phyloP scores from a whole-genome alignment of 2,113 vertebrate species.

The Seriola quinqueradiata region DNA sequence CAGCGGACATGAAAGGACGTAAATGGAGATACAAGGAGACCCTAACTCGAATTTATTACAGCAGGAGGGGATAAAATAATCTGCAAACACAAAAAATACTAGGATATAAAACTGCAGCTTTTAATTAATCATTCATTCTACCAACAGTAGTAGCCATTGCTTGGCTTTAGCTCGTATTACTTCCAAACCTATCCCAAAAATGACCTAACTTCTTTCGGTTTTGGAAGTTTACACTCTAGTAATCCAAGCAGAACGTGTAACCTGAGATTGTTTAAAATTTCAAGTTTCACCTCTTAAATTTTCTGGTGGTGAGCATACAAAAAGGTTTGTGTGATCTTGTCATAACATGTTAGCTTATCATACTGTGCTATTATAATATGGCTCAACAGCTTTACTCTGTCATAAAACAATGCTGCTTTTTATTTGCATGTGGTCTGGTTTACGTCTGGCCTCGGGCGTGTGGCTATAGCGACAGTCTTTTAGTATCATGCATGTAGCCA shows the following conservation, averaged over 20 bases:
- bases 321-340: too few relatives aligned
- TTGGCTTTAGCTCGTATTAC: neutral
- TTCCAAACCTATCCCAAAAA: neutral
- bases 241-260: too few relatives aligned
- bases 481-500: neutral
- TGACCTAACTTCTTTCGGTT: neutral
- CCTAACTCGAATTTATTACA: too few relatives aligned
- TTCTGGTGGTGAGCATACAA: too few relatives aligned
- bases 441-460: neutral
- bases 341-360: too few relatives aligned
- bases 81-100: neutral
- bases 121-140: neutral
- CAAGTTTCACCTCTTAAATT: neutral
- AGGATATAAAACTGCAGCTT: neutral
- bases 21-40: neutral
- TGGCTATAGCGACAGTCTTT: neutral
- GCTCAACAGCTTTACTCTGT: neutral
- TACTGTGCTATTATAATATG: neutral
- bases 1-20: neutral
- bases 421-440: neutral
- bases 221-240: neutral
- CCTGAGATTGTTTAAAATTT: neutral
- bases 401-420: neutral
- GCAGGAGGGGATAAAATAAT: neutral
- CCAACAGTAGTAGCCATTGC: neutral